Conservation (phyloP, 2,113 vertebrate species). For the Platysteira castanea region DNA sequence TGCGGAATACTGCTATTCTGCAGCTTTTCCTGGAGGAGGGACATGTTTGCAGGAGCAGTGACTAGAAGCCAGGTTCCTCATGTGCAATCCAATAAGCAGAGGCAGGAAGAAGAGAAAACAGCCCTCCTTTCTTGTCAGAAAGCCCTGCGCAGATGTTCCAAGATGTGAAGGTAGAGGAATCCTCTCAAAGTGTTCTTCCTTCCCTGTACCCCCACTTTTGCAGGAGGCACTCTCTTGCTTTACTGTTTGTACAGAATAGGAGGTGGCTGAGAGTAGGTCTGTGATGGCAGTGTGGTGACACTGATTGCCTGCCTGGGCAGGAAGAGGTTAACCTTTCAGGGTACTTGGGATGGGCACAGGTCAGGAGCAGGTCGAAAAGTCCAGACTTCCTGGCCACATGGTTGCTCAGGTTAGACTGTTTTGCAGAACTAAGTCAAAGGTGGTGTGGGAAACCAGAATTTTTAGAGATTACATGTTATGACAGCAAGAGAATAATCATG, state of each 20-base stretch:
- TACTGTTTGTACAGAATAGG: neutral
- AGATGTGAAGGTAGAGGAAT: neutral
- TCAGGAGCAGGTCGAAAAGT: neutral
- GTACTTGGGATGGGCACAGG: neutral
- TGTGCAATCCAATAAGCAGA: neutral
- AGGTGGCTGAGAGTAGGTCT: neutral
- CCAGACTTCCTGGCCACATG: neutral
- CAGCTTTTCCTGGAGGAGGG: neutral
- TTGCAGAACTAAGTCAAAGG: neutral
- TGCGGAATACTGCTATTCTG: neutral
- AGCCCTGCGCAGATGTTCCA: neutral
- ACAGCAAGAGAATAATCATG: neutral
- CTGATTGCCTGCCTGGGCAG: neutral
- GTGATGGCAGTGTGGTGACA: neutral
- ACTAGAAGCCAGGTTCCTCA: neutral
- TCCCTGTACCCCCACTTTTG: neutral
- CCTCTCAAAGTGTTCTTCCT: accelerated
- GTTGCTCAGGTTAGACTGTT: neutral
- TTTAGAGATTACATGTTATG: neutral
- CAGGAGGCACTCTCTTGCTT: neutral
- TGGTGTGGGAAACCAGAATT: neutral
- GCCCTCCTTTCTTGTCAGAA: neutral
- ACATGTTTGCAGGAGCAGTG: neutral
- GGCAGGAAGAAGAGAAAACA: neutral
- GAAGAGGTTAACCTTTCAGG: conserved; percentile 10